Percentiles rank a stretch among this genome's conserved stretches.
These are phyloP conservation scores for Aphidius ervi DNA, from an alignment of 1,140 invertebrate genomes.

Conservation along the genomic window DNA sequence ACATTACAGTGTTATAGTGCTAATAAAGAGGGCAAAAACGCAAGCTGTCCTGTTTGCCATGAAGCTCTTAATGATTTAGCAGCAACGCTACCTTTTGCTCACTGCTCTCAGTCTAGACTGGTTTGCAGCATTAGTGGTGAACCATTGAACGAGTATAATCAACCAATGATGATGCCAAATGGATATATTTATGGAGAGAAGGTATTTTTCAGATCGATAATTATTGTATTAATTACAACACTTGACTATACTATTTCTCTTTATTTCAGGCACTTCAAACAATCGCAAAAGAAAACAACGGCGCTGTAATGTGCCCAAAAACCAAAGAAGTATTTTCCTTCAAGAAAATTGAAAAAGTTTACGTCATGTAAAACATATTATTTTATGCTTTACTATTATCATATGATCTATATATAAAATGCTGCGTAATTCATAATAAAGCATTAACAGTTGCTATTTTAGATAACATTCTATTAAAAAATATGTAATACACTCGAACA, in stretches of 20 bases:
- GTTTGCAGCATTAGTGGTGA: slow-evolving; percentile 88
- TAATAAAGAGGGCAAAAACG: slow-evolving; percentile 64
- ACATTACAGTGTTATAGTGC: slow-evolving; percentile 81
- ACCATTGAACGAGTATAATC: slow-evolving; percentile 96
- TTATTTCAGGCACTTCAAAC: slow-evolving; percentile 70
- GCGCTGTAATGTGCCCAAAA: slow-evolving; percentile 84
- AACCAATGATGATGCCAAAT: slow-evolving; percentile 97
- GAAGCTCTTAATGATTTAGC: slow-evolving; percentile 85
- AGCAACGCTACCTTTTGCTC: slow-evolving; percentile 83
- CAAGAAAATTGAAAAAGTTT: slow-evolving; percentile 91
- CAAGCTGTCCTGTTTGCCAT: slow-evolving; percentile 91
- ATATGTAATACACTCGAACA: too few species aligned
- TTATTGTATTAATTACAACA: slow-evolving; percentile 9
- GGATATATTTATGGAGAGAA: slow-evolving; percentile 96
- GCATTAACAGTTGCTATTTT: too few species aligned
- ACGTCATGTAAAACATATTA: slow-evolving; percentile 74
- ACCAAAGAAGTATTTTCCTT: slow-evolving; percentile 85
- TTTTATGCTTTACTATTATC: too few species aligned
- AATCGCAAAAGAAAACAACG: slow-evolving; percentile 85
- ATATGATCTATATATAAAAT: too few species aligned
- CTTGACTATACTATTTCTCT: background rate
- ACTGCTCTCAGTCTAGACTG: slow-evolving; percentile 91
- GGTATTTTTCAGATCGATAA: slow-evolving; percentile 56
- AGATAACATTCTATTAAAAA: too few species aligned
- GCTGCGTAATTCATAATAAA: too few species aligned